Percentiles rank a stretch among this genome's conserved stretches.
These are phyloP conservation scores for Triplophysa tibetana DNA, from an alignment of 2,113 vertebrate genomes.

Conservation along the genomic window DNA sequence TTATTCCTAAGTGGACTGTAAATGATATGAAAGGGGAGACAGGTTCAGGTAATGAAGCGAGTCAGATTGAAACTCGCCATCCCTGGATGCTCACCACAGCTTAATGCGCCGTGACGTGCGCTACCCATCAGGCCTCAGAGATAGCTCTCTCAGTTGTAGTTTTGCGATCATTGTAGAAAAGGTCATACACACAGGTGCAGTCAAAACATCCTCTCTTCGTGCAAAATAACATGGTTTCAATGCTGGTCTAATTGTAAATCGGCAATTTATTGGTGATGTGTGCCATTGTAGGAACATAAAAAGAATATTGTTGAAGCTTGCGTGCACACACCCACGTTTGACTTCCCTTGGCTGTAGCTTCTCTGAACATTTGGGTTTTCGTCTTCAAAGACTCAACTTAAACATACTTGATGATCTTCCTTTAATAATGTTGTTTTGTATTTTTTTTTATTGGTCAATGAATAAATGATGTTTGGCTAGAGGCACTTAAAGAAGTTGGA, in stretches of 20 bases:
- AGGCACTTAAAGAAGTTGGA: slow-evolving; percentile 37
- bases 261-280: not conserved
- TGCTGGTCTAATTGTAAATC: not conserved
- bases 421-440: slow-evolving; percentile 25
- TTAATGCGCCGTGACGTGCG: no score
- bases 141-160: no score
- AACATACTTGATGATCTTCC: slow-evolving; percentile 23
- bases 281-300: not conserved
- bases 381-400: not conserved
- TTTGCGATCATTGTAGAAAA: no score
- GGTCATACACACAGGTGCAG: not conserved
- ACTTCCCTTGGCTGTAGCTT: not conserved
- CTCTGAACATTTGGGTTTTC: not conserved
- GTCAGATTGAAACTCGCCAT: no score
- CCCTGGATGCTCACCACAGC: no score
- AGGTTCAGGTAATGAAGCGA: no score
- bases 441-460: slow-evolving; percentile 36
- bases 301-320: not conserved
- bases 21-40: no score
- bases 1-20: no score
- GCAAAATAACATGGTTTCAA: not conserved
- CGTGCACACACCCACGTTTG: not conserved
- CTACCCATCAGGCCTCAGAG: no score
- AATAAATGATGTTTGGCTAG: slow-evolving; percentile 15
- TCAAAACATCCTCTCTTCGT: not conserved